Evolutionary conservation across 2,797 vertebrate genomes (phyloP).

Genomic region (Microctenopoma lineatum): DNA sequence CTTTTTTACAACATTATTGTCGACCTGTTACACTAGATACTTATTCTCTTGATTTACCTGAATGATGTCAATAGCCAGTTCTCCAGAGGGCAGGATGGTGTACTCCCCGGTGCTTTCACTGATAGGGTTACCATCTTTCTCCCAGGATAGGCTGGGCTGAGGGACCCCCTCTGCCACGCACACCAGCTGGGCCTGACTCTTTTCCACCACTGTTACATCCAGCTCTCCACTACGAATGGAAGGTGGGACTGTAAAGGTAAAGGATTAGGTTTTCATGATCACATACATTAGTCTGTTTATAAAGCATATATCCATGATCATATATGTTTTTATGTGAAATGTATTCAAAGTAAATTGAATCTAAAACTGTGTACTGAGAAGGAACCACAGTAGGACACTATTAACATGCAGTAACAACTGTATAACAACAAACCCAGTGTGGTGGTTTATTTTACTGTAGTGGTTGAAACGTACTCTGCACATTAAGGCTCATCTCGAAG

Average conservation of each 20-base stretch:
- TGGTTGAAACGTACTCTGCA: constrained; percentile 83
- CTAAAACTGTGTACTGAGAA: neutral
- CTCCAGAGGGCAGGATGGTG: constrained; percentile 85
- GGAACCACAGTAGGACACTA: neutral
- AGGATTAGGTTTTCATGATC: neutral
- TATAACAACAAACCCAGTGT: too few relatives aligned
- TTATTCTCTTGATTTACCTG: constrained; percentile 77
- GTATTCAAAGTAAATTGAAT: too few relatives aligned
- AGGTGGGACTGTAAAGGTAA: constrained; percentile 87
- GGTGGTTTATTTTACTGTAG: neutral
- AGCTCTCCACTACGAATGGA: constrained; percentile 82
- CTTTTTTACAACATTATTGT: neutral
- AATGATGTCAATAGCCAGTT: constrained; percentile 88
- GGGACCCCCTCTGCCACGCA: constrained; percentile 91
- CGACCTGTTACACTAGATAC: neutral
- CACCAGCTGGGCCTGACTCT: constrained; percentile 83
- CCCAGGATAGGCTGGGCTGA: constrained; percentile 89
- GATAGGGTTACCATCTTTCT: constrained; percentile 82
- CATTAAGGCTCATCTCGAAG: constrained; percentile 82
- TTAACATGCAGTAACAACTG: neutral
- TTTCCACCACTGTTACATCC: constrained; percentile 83
- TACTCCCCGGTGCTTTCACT: constrained; percentile 83
- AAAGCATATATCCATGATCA: too few relatives aligned
- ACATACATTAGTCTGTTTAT: neutral
- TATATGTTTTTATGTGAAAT: too few relatives aligned